phyloP scores from a whole-genome alignment of 2,888 invertebrate genomes.

The Meghimatium bilineatum region DNA sequence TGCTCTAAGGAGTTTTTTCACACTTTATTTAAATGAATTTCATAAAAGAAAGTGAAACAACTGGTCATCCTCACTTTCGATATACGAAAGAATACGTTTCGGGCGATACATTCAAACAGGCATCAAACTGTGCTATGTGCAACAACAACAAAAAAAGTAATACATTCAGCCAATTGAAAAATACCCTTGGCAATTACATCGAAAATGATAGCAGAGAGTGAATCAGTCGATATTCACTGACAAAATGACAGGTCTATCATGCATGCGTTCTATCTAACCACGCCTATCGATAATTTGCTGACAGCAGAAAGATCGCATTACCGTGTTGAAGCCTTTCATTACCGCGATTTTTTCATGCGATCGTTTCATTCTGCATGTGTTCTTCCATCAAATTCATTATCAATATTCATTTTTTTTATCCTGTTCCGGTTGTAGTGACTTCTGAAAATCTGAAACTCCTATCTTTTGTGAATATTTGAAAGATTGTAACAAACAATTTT shows the following conservation, averaged over 20 bases:
- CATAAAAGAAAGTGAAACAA: too few species aligned
- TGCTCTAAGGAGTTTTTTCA: too few species aligned
- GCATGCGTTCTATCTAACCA: conserved; percentile 17
- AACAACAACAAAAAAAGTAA: not conserved
- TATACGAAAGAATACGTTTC: too few species aligned
- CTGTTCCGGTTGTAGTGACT: too few species aligned
- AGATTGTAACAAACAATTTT: too few species aligned
- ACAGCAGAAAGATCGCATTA: conserved; percentile 11
- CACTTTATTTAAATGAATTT: too few species aligned
- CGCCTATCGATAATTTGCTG: conserved; percentile 29
- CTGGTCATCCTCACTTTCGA: too few species aligned
- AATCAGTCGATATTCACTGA: conserved; percentile 19
- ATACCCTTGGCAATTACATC: conserved; percentile 9
- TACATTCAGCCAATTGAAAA: conserved; percentile 3
- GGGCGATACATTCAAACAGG: not conserved
- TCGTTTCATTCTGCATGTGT: not conserved
- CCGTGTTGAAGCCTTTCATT: conserved; percentile 22
- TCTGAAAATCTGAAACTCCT: too few species aligned
- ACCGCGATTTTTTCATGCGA: not conserved
- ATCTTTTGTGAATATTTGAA: too few species aligned
- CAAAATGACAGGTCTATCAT: conserved; percentile 24
- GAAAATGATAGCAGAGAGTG: conserved; percentile 15
- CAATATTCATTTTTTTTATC: not conserved
- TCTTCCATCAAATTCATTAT: not conserved
- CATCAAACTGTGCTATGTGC: not conserved